Conservation (phyloP, 1,140 invertebrate species). For the Anoplophora glabripennis region DNA sequence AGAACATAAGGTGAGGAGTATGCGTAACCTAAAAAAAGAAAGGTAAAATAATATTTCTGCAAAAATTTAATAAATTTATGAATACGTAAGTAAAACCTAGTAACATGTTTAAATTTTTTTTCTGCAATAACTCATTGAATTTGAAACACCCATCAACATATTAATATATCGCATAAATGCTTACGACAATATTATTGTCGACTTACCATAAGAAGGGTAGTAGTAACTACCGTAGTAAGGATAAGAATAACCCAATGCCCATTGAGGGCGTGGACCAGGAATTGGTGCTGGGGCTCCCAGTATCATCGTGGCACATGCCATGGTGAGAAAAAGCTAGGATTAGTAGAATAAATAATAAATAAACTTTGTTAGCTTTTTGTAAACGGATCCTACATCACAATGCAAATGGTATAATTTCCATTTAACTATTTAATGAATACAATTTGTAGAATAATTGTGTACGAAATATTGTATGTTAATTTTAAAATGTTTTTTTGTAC, state of each 20-base stretch:
- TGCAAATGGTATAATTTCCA: background rate
- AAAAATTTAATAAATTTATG: background rate
- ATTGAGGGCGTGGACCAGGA: conserved; percentile 7
- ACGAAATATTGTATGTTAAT: no score
- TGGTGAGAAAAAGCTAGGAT: conserved; percentile 4
- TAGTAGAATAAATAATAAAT: background rate
- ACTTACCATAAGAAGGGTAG: conserved; percentile 5
- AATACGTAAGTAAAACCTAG: no score
- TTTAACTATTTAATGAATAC: background rate
- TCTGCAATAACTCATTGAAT: no score
- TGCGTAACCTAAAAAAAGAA: conserved; percentile 13
- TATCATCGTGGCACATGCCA: background rate
- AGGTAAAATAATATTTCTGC: background rate
- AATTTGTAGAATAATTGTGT: no score
- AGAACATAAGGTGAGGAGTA: conserved; percentile 12
- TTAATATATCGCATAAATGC: no score
- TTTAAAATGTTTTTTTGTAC: background rate
- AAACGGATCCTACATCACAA: background rate
- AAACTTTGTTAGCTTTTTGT: background rate
- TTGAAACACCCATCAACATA: no score
- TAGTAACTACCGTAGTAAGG: conserved; percentile 5
- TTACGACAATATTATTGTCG: background rate
- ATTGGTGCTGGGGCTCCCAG: conserved; percentile 10
- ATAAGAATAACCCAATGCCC: conserved; percentile 1
- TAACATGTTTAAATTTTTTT: no score